Conservation (phyloP, 2,888 invertebrate species). For the Synergus umbraculus region DNA sequence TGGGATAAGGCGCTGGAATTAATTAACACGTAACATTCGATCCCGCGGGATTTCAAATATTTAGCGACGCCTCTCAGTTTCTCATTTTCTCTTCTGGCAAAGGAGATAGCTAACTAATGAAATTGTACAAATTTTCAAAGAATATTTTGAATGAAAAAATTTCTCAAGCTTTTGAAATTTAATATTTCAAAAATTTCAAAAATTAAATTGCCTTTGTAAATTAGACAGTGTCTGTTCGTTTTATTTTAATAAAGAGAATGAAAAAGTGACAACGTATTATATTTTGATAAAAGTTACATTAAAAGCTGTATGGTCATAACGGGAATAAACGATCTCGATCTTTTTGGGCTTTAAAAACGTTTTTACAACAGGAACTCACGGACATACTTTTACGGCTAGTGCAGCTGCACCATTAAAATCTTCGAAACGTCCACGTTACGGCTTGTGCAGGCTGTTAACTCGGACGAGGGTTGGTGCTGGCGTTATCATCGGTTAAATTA, state of each 20-base stretch:
- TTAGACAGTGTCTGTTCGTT: neutral
- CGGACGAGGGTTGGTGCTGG: constrained; percentile 44
- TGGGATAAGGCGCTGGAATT: constrained; percentile 26
- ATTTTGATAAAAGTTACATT: constrained; percentile 22
- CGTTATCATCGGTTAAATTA: constrained; percentile 42
- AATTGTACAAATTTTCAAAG: constrained; percentile 2
- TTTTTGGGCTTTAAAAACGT: constrained; percentile 50
- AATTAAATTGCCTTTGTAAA: too few species aligned
- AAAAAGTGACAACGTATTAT: neutral
- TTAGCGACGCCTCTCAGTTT: constrained; percentile 3
- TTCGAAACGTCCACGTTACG: constrained; percentile 49
- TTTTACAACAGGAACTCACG: constrained; percentile 52
- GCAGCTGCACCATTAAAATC: constrained; percentile 63
- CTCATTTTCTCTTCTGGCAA: constrained; percentile 26
- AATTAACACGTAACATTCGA: constrained; percentile 30
- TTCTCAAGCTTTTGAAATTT: neutral
- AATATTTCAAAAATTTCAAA: too few species aligned
- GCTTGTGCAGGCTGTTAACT: constrained; percentile 58
- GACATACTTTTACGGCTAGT: constrained; percentile 60
- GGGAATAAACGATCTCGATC: constrained; percentile 8
- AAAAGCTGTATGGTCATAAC: constrained; percentile 8
- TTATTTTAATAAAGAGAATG: neutral
- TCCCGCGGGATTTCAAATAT: constrained; percentile 12
- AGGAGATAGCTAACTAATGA: constrained; percentile 15
- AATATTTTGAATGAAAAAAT: neutral